Base-by-base conservation (phyloP, 2,113 vertebrate genomes). In the Astur gentilis region DNA sequence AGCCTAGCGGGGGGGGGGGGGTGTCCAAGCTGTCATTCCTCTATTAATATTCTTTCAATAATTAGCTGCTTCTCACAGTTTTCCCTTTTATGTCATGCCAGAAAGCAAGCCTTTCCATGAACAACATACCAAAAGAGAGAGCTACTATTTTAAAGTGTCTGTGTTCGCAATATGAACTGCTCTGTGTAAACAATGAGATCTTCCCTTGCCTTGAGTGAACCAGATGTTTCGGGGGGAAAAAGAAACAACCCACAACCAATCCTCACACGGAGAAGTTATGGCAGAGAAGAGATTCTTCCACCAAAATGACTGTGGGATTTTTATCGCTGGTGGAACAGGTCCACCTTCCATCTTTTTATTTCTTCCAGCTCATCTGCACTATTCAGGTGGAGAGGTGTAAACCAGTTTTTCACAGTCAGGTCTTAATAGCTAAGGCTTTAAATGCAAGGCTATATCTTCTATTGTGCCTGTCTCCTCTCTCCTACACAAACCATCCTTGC, bases 111-210 rank as follows among this genome's bases (percentile, higher is more conserved):
- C 83, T 66, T 89, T 91, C 96, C 88, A 95, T 64, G 86, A 95
- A 77, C 64, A 94, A 65, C 52, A 73, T 77, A 80, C 60, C 57
- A 72, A 60, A 92, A 58, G 78, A 80, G 80, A 87, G 34, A 47
- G 60, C 44, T 76, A 58, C 83, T 86, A 60, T 86, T 57, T 79
- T 78, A 16, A 91, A 95, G 78, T 32, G 89, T 71, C 69, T 77
- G 60, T 14, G 11, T 62, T 79, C 3, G 4, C 57, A 87, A 60
- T 42, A 58, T 47, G 83, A 96, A 89, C 79, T 2, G 1, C 36
- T 61, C 81, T 96, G 38, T 84, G 67, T 90, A 87, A 97, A 96
- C 90, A 95, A 26, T 47, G 55, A 96, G 83, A 88, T 96, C 64
- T 78, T 76, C 73, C 72, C 67, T 36, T 85, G 64, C 85, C 71